These are phyloP conservation scores for Ophthalmolycus amberensis DNA, from an alignment of 2,113 vertebrate genomes.

Conservation along the genomic window DNA sequence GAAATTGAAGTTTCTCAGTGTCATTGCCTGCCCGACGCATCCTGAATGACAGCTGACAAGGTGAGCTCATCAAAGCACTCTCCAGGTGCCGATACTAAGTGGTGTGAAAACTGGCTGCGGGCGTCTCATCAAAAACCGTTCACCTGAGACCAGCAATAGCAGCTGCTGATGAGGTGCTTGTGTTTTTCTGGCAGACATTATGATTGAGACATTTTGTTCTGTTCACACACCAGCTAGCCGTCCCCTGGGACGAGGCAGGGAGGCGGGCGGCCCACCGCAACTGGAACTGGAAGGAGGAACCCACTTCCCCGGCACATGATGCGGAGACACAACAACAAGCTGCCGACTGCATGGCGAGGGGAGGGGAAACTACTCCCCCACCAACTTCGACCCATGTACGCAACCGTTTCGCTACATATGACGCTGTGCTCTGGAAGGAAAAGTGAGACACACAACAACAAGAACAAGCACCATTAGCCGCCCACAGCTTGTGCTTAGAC, in stretches of 20 bases:
- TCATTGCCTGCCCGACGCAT: conserved; percentile 17
- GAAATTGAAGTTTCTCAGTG: conserved; percentile 14
- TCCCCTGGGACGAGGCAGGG: conserved; percentile 51
- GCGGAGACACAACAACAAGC: conserved; percentile 65
- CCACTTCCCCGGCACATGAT: conserved; percentile 59
- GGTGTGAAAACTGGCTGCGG: conserved; percentile 71
- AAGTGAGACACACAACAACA: conserved; percentile 74
- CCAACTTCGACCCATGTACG: conserved; percentile 65
- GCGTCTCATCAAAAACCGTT: conserved; percentile 70
- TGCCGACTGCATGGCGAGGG: conserved; percentile 25
- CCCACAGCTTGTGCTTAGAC: conserved; percentile 74
- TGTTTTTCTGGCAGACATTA: conserved; percentile 66
- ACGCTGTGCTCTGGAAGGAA: conserved; percentile 54
- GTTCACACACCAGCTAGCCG: conserved; percentile 59
- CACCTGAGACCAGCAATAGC: conserved; percentile 69
- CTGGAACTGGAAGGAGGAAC: conserved; percentile 53
- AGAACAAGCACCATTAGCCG: conserved; percentile 74
- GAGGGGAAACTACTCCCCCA: conserved; percentile 39
- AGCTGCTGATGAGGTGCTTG: conserved; percentile 63
- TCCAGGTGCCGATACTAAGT: conserved; percentile 68
- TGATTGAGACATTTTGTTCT: conserved; percentile 80
- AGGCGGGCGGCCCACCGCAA: conserved; percentile 59
- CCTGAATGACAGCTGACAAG: conserved; percentile 70
- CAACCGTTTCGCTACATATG: conserved; percentile 50
- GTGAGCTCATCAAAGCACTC: conserved; percentile 62